Conservation (phyloP, 2,888 invertebrate genomes). For the Calameuta pallipes region DNA sequence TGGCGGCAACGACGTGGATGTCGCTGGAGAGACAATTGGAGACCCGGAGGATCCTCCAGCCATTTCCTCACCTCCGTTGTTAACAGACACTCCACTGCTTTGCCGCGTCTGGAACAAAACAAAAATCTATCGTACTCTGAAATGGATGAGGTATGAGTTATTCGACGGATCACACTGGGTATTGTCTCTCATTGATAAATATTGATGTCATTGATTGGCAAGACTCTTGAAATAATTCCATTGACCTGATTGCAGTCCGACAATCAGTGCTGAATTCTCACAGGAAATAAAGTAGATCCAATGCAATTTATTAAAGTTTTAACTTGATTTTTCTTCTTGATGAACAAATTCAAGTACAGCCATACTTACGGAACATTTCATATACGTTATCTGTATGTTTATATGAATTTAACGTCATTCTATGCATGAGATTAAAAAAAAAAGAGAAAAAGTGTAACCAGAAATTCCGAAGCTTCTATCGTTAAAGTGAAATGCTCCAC, state of each 20-base stretch:
- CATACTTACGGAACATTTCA: no score
- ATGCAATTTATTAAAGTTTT: background rate
- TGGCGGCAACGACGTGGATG: background rate
- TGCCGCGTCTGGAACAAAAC: slow-evolving; percentile 58
- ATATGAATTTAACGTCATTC: no score
- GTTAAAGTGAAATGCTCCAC: background rate
- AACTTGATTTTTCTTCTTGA: background rate
- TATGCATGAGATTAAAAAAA: background rate
- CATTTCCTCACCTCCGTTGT: slow-evolving; percentile 43
- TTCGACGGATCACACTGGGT: background rate
- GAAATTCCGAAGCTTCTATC: background rate
- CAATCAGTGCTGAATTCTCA: background rate
- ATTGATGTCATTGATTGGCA: background rate
- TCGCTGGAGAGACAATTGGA: slow-evolving; percentile 9
- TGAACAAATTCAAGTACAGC: no score
- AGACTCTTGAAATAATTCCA: background rate
- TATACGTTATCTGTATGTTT: no score
- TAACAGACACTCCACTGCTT: slow-evolving; percentile 53
- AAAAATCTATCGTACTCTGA: background rate
- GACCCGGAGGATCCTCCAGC: slow-evolving; percentile 44
- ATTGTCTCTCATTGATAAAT: background rate
- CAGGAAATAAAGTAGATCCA: background rate
- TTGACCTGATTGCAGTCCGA: background rate
- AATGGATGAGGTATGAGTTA: background rate
- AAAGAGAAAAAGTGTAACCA: background rate